phyloP scores from a whole-genome alignment of 92 coral and sea anemone species.

The Zoanthus sociatus region DNA sequence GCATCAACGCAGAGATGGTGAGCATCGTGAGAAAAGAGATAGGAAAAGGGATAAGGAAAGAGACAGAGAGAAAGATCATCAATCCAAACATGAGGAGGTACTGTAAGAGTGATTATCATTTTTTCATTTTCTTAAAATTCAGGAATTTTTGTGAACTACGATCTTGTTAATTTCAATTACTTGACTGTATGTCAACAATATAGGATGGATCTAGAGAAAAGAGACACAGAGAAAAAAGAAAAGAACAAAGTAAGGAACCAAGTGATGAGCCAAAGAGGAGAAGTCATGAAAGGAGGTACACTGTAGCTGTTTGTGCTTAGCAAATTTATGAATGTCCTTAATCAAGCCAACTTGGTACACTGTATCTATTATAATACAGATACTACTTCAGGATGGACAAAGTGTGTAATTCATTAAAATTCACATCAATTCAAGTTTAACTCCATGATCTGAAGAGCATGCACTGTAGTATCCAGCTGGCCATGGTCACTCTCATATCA shows the following conservation, averaged over 20 bases:
- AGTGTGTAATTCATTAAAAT: too few species aligned
- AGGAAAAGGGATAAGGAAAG: conserved; percentile 23
- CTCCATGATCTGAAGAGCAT: too few species aligned
- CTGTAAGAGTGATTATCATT: not conserved
- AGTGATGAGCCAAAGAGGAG: conserved; percentile 40
- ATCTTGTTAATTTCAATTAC: too few species aligned
- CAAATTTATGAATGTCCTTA: too few species aligned
- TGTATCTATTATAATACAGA: not conserved
- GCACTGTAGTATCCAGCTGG: too few species aligned
- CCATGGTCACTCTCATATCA: too few species aligned
- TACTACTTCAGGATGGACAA: not conserved
- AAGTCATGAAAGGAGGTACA: conserved; percentile 52
- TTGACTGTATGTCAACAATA: too few species aligned
- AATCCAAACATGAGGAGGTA: not conserved
- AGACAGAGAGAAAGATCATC: not conserved
- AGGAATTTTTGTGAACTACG: too few species aligned
- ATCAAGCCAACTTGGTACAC: not conserved
- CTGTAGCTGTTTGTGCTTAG: too few species aligned
- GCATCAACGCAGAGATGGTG: conserved; percentile 45
- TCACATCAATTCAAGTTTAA: too few species aligned
- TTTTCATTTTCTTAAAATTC: too few species aligned
- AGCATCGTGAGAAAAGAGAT: conserved; percentile 48
- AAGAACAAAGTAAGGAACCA: conserved; percentile 44
- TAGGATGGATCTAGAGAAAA: conserved; percentile 53
- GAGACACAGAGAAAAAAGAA: conserved; percentile 42